Conservation (phyloP, 1,140 invertebrate genomes). For the Drosophila chauvacae region DNA sequence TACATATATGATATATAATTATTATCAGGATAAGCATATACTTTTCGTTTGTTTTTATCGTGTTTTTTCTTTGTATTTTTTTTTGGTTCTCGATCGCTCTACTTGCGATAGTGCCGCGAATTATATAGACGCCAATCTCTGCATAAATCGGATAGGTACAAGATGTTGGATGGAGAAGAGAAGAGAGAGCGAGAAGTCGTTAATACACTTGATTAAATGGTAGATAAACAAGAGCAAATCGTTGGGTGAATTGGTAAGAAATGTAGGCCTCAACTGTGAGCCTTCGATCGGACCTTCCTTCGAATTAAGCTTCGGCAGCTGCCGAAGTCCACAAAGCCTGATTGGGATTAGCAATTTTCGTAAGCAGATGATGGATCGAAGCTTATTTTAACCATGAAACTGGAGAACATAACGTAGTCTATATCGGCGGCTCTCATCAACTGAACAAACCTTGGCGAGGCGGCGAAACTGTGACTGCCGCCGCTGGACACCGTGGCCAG, state of each 20-base stretch:
- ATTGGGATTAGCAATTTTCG: slow-evolving; percentile 9
- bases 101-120: slow-evolving; percentile 80
- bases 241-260: neutral
- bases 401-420: slow-evolving; percentile 15
- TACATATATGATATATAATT: slow-evolving; percentile 40
- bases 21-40: slow-evolving; percentile 33
- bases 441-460: slow-evolving; percentile 81
- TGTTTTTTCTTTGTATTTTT: neutral
- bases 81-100: slow-evolving; percentile 46
- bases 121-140: slow-evolving; percentile 84
- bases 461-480: slow-evolving; percentile 64
- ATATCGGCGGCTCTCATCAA: slow-evolving; percentile 14
- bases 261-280: neutral
- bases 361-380: slow-evolving; percentile 26
- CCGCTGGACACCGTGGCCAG: slow-evolving; percentile 76
- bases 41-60: slow-evolving; percentile 1
- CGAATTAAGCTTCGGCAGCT: slow-evolving; percentile 1
- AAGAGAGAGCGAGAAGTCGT: slow-evolving; percentile 74
- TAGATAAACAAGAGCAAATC: slow-evolving; percentile 14
- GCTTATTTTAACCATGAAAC: slow-evolving; percentile 13
- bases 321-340: slow-evolving; percentile 8
- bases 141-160: slow-evolving; percentile 52
- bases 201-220: slow-evolving; percentile 48
- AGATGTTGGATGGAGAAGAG: slow-evolving; percentile 60
- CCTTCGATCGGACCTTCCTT: slow-evolving; percentile 5